These are phyloP conservation scores for Prionace glauca DNA, from an alignment of 2,797 vertebrate species.

Conservation along the genomic window DNA sequence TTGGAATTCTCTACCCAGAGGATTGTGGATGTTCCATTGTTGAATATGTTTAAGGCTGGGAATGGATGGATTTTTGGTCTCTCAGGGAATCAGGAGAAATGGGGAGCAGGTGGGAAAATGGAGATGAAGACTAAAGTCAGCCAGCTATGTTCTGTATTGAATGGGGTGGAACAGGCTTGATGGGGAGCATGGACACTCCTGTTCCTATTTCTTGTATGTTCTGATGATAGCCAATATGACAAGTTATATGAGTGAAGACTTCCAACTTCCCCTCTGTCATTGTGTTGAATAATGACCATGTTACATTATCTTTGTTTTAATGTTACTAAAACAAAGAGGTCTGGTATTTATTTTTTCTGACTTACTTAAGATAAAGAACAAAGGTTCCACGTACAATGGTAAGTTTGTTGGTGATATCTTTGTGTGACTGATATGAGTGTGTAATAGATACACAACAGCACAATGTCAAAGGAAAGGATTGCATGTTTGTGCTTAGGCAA, in stretches of 20 bases:
- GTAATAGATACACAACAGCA: not conserved
- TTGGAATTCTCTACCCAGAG: too few species aligned
- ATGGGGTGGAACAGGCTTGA: too few species aligned
- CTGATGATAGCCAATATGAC: not conserved
- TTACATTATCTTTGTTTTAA: not conserved
- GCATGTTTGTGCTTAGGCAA: not conserved
- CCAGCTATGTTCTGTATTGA: too few species aligned
- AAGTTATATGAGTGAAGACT: not conserved
- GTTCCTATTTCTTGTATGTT: too few species aligned
- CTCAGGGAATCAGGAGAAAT: too few species aligned
- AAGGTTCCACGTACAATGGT: constrained; percentile 2
- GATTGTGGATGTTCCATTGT: too few species aligned
- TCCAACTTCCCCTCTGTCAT: not conserved
- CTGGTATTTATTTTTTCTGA: constrained; percentile 10
- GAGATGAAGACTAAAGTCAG: too few species aligned
- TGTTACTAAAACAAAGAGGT: not conserved
- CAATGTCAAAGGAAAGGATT: not conserved
- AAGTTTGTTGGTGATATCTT: not conserved
- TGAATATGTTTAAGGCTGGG: too few species aligned
- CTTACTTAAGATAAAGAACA: constrained; percentile 23
- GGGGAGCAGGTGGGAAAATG: too few species aligned
- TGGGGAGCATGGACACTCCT: too few species aligned
- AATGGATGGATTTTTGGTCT: too few species aligned
- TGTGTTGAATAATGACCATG: not conserved
- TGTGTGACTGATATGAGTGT: constrained; percentile 9